Base-by-base conservation (phyloP, 2,113 vertebrate species). In the Podiceps cristatus region DNA sequence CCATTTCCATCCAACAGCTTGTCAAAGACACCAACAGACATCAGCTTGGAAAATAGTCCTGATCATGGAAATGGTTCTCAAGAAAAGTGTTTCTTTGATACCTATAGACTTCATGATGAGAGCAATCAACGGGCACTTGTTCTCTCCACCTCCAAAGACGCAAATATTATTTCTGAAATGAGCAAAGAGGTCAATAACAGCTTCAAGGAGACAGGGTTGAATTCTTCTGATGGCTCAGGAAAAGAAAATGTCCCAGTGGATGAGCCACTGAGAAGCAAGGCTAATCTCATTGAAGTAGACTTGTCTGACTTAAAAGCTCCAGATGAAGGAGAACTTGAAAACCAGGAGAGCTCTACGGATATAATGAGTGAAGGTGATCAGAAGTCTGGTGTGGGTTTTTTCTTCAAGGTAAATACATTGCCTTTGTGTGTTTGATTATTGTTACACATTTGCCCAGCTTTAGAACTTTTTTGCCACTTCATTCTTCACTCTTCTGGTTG, bases 281-380 rank as follows among this genome's bases (percentile, higher is more conserved):
- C 97, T 74, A 99, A 98, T 55, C 99, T 99, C 95, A 99, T 99
- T 29, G 99, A 99, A 94, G 99, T 99, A 6, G 99, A 99, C 94
- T 98, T 99, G 37, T 99, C 99, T 4, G 99, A 99, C 49, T 93
- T 99, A 28, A 99, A 98, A 95, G 98, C 98, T n/a, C 97, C 98
- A 1, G 88, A 97, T 2, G 99, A 98, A 7, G 98, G 98, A 29
- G 97, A 94, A 33, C 58, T 88, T 13, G 98, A 98, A 20, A 95
- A 86, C 76, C 97, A 88, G 12, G 98, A 98, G 16, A 73, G 95
- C 64, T 83, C 98, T 1, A 88, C 93, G 0, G 99, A 98, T 33
- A 62, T 98, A 13, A 82, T 94, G 19, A 90, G 96, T 12, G 98
- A 99, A 17, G 96, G 97, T 3, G 99, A 99, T 62, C 99, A 99